Base-by-base conservation (phyloP, 2,888 invertebrate genomes). In the Platycheirus rosarum region DNA sequence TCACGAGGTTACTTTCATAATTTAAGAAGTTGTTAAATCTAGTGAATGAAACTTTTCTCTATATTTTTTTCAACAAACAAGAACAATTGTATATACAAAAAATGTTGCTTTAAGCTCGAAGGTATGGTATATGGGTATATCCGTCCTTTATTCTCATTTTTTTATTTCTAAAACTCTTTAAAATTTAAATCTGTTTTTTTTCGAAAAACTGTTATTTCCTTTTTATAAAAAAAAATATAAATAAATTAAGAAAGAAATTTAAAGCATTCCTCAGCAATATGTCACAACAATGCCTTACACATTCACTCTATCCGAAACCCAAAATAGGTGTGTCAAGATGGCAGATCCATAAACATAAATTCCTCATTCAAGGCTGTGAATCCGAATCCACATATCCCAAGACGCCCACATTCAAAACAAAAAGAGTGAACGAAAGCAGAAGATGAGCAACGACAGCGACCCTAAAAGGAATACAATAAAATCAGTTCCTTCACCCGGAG, bases 311-410 rank as follows among this genome's bases (percentile, higher is more conserved):
- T 14, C 14, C 9, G n/a, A 23, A n/a, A 51, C 29, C 23, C 18
- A 13, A 44, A 20, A 66, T 46, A 53, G 40, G 55, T 20, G 46
- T 62, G 29, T 53, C 69, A 51, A 44, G 53, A 35, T 20, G 23
- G 63, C 11, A 65, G 55, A 65, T 69, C 42, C 48, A 55, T 11
- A 44, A 42, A 42, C 55, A 62, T 48, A 70, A 76, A 76, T 76
- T 70, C 53, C 14, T 40, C 71, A 44, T 49, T 11, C 11, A 60
- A 37, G 42, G 23, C 42, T 42, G 37, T 16, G 35, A 46, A 46
- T 42, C 18, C 44, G n/a, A n/a, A n/a, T n/a, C 11, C 32, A 35
- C 40, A 37, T 20, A 76, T 63, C 29, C 14, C 32, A 3, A 55
- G 18, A 73, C 73, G 37, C 63, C 63, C 40, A 48, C 20, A 3